Evolutionary conservation across 2,113 vertebrate genomes (phyloP), one percentile per base, ranked within the genome.

Genomic region (Rafetus swinhoei): DNA sequence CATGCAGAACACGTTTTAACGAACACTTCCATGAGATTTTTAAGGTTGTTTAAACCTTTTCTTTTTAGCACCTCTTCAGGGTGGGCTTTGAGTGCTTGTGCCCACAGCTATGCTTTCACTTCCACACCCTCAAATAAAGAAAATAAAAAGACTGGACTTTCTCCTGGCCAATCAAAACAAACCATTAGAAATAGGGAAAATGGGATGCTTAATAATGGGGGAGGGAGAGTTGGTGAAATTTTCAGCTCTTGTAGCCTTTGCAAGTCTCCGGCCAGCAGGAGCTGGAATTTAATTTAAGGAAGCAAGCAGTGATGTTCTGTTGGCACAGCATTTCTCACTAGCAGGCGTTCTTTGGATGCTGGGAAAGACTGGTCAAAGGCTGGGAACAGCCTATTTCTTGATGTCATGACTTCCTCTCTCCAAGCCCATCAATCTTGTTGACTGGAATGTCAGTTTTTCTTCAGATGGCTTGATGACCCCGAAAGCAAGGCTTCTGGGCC

Each of bases 331-430:
- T 35, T 35, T 76, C 69, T 76, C 22, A 14, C 50, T 62, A 82
- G 3, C 0, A 1, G 4, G n/a, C 32, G 32, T 90, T 3, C 0
- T 57, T 69, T 54, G 65, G 24, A 79, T 24, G 27, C 50, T 18
- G 4, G 45, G 53, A 89, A 52, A 94, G 8, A 15, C 45, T 55
- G 35, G 55, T 84, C 53, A 69, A 22, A 18, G 29, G 25, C 76
- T 84, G 79, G 45, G 18, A 84, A 39, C 52, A 94, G 65, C 9
- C 87, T 2, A 0, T 25, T 69, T 24, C 7, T 16, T 87, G 24
- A 25, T 82, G 35, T 57, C 80, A 81, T 57, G 79, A 50, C 79
- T 91, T 87, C 50, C 18, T 53, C 24, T 86, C 84, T 86, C 39
- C 69, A 92, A 86, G 29, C n/a, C 69, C 76, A 86, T 10, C 69